phyloP scores from a whole-genome alignment of 2,888 invertebrate species.

The Bombyx huttoni region DNA sequence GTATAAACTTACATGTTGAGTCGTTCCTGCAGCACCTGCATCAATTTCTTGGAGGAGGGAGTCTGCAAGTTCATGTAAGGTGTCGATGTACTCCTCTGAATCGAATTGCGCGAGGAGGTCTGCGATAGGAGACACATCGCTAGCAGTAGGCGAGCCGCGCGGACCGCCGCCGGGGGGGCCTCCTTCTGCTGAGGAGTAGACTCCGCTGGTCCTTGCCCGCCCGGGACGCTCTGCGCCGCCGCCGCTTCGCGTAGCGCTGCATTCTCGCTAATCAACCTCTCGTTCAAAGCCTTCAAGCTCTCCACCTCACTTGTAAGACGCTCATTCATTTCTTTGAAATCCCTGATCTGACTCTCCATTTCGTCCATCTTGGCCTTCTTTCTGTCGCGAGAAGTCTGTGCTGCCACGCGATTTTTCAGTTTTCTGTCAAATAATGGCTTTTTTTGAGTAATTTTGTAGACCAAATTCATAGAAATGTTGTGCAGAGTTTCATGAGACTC shows the following conservation, averaged over 20 bases:
- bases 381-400: conserved; percentile 96
- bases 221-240: conserved; percentile 77
- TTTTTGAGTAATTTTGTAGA: neutral
- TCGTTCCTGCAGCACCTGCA: conserved; percentile 77
- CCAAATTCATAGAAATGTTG: neutral
- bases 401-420: conserved; percentile 95
- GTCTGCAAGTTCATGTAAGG: conserved; percentile 87
- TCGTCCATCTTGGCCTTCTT: conserved; percentile 95
- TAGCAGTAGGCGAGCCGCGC: conserved; percentile 80
- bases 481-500: too few species aligned
- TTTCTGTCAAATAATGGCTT: conserved; percentile 74
- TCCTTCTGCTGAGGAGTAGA: conserved; percentile 97
- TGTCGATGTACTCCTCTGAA: conserved; percentile 78
- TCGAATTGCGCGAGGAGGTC: conserved; percentile 87
- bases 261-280: conserved; percentile 77
- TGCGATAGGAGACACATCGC: conserved; percentile 87
- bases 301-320: conserved; percentile 76
- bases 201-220: conserved; percentile 83
- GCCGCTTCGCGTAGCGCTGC: conserved; percentile 71
- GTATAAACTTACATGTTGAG: conserved; percentile 72
- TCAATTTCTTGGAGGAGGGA: conserved; percentile 86
- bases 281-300: conserved; percentile 77
- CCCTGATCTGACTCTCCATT: conserved; percentile 81
- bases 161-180: conserved; percentile 81
- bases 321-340: conserved; percentile 76